A percentile compares a stretch with the other conserved stretches of the same genome.
phyloP scores from a whole-genome alignment of 2,888 invertebrate species.

The Drosophila fulvimacula region DNA sequence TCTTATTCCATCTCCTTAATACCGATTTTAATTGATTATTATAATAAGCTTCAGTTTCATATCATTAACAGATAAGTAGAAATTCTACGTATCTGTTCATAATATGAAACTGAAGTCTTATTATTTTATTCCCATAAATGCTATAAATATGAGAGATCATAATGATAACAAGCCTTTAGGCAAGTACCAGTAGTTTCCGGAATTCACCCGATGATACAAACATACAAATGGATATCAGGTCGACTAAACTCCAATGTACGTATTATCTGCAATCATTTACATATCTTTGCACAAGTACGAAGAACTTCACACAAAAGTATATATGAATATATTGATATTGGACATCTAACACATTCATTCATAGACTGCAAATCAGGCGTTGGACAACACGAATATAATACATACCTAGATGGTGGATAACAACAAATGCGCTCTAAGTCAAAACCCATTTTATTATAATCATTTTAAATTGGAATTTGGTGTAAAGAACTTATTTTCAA shows the following conservation, averaged over 20 bases:
- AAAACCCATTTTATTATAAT: conserved; percentile 59
- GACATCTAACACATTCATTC: neutral
- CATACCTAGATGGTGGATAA: conserved; percentile 63
- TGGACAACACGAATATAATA: neutral
- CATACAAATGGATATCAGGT: neutral
- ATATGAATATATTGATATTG: neutral
- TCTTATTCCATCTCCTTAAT: no score
- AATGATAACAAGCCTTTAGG: no score
- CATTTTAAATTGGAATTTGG: conserved; percentile 45
- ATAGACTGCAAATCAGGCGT: neutral
- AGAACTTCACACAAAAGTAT: neutral
- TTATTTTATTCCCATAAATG: neutral
- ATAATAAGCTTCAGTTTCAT: no score
- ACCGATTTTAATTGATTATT: no score
- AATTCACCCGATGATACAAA: neutral
- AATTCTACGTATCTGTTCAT: no score
- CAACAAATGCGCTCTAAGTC: conserved; percentile 53
- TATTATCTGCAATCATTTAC: neutral
- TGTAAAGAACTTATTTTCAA: neutral
- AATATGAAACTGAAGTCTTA: no score
- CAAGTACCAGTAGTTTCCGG: no score
- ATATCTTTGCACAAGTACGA: neutral
- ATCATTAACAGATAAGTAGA: no score
- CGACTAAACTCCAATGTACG: neutral
- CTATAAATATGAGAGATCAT: neutral